Evolutionary conservation across 2,888 invertebrate species (phyloP).

Genomic region (Yponomeuta malinellus): DNA sequence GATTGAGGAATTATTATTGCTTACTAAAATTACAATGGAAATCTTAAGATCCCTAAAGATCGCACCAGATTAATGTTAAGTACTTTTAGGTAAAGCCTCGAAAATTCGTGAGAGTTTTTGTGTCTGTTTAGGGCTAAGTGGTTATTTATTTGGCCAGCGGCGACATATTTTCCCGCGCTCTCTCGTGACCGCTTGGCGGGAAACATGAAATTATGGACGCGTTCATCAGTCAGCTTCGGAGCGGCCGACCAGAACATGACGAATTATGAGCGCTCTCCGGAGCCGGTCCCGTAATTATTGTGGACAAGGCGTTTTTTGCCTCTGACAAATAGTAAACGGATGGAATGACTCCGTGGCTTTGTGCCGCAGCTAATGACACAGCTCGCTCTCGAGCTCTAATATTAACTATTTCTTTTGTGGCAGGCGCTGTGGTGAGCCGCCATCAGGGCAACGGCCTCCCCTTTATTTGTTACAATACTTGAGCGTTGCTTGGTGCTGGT

Average conservation of each 20-base stretch:
- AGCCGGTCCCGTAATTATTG: slow-evolving; percentile 74
- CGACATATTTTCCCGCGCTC: slow-evolving; percentile 45
- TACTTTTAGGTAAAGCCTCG: neutral
- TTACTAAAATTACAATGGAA: neutral
- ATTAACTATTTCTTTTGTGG: slow-evolving; percentile 73
- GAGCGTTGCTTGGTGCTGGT: slow-evolving; percentile 46
- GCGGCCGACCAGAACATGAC: slow-evolving; percentile 74
- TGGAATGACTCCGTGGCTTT: slow-evolving; percentile 69
- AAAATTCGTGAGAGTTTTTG: slow-evolving; percentile 2
- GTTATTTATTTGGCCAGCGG: neutral
- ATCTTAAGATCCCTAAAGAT: too few species aligned
- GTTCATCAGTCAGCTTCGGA: slow-evolving; percentile 41
- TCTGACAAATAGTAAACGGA: slow-evolving; percentile 72
- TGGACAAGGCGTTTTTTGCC: slow-evolving; percentile 73
- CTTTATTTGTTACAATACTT: slow-evolving; percentile 69
- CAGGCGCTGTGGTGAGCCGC: slow-evolving; percentile 53
- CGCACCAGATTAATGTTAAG: too few species aligned
- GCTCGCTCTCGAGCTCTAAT: slow-evolving; percentile 61
- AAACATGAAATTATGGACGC: slow-evolving; percentile 71
- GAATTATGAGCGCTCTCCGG: slow-evolving; percentile 69
- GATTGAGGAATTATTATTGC: neutral
- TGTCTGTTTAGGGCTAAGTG: neutral
- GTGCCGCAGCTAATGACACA: slow-evolving; percentile 72
- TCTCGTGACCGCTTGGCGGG: slow-evolving; percentile 54
- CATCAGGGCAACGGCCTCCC: slow-evolving; percentile 62